Conservation (phyloP, 2,888 invertebrate genomes). For the Microplitis manilae region DNA sequence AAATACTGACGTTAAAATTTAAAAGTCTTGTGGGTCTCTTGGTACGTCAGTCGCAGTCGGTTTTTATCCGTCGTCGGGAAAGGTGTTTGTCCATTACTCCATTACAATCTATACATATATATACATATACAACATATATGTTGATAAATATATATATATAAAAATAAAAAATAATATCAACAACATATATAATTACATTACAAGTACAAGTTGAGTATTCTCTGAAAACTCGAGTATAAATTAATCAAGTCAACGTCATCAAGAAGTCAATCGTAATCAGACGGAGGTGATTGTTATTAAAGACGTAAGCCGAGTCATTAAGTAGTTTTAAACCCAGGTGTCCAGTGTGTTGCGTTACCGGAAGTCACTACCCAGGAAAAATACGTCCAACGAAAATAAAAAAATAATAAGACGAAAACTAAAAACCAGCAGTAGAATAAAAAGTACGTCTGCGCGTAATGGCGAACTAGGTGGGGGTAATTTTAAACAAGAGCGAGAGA, state of each 20-base stretch:
- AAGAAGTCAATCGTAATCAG: neutral
- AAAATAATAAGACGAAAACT: neutral
- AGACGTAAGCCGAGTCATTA: too few species aligned
- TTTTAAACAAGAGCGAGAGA: neutral
- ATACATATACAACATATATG: too few species aligned
- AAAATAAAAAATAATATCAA: too few species aligned
- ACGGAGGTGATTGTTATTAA: too few species aligned
- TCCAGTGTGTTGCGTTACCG: neutral
- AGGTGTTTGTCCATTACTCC: slow-evolving; percentile 9
- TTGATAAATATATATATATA: too few species aligned
- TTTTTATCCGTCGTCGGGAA: slow-evolving; percentile 27
- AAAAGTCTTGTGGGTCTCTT: slow-evolving; percentile 1
- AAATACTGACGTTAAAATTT: neutral
- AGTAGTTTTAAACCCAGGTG: neutral
- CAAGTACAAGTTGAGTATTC: too few species aligned
- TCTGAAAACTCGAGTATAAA: too few species aligned
- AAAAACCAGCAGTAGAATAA: neutral
- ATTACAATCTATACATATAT: neutral
- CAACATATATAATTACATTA: too few species aligned
- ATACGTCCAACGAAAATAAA: neutral
- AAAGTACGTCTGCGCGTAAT: neutral
- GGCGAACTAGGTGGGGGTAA: neutral
- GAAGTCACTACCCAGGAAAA: neutral
- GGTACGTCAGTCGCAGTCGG: slow-evolving; percentile 27
- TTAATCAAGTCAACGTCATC: neutral